Base-by-base conservation (phyloP, 1,140 invertebrate species). In the Cherax quadricarinatus region DNA sequence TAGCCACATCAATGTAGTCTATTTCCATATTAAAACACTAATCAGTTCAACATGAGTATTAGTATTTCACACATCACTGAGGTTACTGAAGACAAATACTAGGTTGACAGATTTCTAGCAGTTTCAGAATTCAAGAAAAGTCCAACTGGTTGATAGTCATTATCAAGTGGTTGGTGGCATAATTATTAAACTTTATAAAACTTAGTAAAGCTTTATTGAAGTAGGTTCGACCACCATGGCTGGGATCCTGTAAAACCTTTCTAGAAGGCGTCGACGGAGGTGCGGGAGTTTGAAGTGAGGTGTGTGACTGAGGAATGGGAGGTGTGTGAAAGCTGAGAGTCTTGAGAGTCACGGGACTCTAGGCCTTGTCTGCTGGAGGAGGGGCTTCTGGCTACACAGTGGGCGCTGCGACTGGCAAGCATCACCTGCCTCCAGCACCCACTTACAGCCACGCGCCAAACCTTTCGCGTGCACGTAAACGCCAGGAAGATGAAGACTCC, bases 401-500 rank as follows among this genome's bases (percentile, higher is more conserved):
- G 75, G n/a, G 48, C 62, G 14, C 60, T 3, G 49, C 62, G 62
- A 16, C 87, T 53, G 7, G 83, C 48, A 10, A 86, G 83, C n/a
- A 24, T 5, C 60, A 91, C 21, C 16, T 84, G 83, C 75, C 84
- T n/a, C 75, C 84, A 91, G 83, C 89, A 91, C 7, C 91, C 90
- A n/a, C 90, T 41, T 4, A 79, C 62, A 2, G 89, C 78, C 60
- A 89, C 86, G 82, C 80, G 92, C 89, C 88, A 85, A 24, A 93
- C 92, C 83, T 93, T 94, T 49, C 89, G 85, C 9, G 95, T 96
- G 93, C 95, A 96, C 12, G 96, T 96, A 94, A 96, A 96, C 0
- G 96, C 96, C 1, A 96, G 91, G 93, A 96, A 96, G 60, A 96
- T 96, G 94, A 96, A 96, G 14, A 96, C 93, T 3, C 96, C 96